Conservation (phyloP, 2,113 vertebrate species). For the Sebastes schlegelii region DNA sequence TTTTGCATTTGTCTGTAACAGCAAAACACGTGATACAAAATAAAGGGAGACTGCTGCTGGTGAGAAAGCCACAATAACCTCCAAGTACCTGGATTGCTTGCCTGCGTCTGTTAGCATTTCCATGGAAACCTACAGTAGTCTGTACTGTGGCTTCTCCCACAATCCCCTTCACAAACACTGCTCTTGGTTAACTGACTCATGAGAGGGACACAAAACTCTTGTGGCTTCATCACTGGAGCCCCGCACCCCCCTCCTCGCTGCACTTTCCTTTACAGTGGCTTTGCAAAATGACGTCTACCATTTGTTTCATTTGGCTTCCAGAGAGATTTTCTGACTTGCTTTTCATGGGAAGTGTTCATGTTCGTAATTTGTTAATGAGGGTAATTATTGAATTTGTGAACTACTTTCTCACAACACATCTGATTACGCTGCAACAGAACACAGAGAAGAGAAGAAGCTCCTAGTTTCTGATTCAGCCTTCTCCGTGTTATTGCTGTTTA, state of each 20-base stretch:
- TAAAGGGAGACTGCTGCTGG: not conserved
- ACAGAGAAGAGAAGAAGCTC: not conserved
- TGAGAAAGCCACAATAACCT: not conserved
- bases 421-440: not conserved
- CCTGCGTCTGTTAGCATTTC: constrained; percentile 47
- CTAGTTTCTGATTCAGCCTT: constrained; percentile 6
- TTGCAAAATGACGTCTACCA: constrained; percentile 59
- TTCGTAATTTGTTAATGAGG: constrained; percentile 31
- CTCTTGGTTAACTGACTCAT: constrained; percentile 59
- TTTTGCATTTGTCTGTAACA: not conserved
- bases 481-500: not conserved
- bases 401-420: constrained; percentile 2
- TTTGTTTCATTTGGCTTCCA: constrained; percentile 63
- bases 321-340: constrained; percentile 47
- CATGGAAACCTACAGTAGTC: constrained; percentile 64
- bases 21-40: not conserved
- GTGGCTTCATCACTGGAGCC: constrained; percentile 62
- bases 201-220: constrained; percentile 62
- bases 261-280: constrained; percentile 64
- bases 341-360: constrained; percentile 38
- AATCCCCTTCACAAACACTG: constrained; percentile 63
- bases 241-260: constrained; percentile 37
- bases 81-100: constrained; percentile 16
- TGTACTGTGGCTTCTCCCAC: constrained; percentile 54
- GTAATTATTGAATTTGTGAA: constrained; percentile 3